phyloP scores from a whole-genome alignment of 2,113 vertebrate genomes.

The Passer montanus region DNA sequence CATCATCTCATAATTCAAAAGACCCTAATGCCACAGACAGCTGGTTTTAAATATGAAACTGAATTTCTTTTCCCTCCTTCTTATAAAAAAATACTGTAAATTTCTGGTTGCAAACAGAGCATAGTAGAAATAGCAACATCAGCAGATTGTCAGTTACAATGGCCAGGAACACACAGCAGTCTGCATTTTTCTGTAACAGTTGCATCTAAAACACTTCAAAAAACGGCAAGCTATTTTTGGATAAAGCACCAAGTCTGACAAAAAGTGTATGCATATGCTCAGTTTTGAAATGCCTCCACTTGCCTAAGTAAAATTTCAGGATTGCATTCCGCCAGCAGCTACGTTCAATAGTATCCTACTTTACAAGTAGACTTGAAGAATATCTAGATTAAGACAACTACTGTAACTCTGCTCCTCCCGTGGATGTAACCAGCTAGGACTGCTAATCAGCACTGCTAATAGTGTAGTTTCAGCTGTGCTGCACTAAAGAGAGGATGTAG shows the following conservation, averaged over 20 bases:
- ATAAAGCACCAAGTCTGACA: conserved; percentile 8
- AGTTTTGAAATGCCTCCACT: neutral
- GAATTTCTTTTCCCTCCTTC: neutral
- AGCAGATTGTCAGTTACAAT: conserved; percentile 44
- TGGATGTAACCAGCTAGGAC: neutral
- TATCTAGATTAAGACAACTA: neutral
- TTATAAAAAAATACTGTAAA: neutral
- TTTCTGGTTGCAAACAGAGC: conserved; percentile 18
- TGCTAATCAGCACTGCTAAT: neutral
- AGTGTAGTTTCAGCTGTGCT: neutral
- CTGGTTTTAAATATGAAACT: neutral
- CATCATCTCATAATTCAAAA: neutral
- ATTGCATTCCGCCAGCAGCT: neutral
- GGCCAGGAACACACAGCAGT: conserved; percentile 19
- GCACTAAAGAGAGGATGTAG: neutral
- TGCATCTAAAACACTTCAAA: neutral
- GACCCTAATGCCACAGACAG: neutral
- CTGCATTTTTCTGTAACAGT: neutral
- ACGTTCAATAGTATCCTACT: fast-evolving
- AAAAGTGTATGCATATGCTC: neutral
- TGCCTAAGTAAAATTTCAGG: neutral
- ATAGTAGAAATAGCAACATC: conserved; percentile 30
- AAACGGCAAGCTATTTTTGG: conserved; percentile 34
- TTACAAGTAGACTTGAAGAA: neutral
- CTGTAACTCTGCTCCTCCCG: neutral